Percentiles rank a stretch among this genome's conserved stretches.
These are phyloP conservation scores for Phoenicopterus ruber DNA, from an alignment of 2,113 vertebrate species.

Conservation along the genomic window DNA sequence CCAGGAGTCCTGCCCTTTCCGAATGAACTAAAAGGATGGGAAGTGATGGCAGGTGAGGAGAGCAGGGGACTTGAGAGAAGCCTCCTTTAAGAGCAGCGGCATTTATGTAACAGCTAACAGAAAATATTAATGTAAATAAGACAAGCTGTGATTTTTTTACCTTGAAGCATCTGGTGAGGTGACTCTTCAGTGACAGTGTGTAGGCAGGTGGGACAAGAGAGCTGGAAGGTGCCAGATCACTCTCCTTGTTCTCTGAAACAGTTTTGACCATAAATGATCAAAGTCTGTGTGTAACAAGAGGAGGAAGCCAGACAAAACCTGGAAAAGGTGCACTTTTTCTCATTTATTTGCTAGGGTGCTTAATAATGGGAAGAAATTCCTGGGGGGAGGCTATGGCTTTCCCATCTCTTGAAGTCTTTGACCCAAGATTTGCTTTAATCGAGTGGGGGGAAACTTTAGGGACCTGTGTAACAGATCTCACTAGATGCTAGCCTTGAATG, in stretches of 20 bases:
- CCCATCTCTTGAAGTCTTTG: neutral
- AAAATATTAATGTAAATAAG: neutral
- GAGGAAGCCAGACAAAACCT: neutral
- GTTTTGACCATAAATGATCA: neutral
- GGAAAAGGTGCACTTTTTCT: neutral
- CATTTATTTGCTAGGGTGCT: neutral
- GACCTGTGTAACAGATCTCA: neutral
- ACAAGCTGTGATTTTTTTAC: constrained; percentile 10
- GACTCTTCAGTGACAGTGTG: neutral
- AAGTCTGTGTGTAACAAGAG: neutral
- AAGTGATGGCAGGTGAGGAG: neutral
- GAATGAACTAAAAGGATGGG: neutral
- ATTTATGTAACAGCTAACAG: neutral
- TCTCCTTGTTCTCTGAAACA: neutral
- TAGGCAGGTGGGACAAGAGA: neutral
- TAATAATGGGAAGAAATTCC: neutral
- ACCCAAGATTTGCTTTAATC: neutral
- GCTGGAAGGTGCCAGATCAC: neutral
- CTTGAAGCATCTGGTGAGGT: constrained; percentile 14
- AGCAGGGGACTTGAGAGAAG: neutral
- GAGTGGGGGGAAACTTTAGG: neutral
- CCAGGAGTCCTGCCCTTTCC: neutral
- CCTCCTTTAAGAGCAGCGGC: neutral
- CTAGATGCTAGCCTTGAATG: neutral
- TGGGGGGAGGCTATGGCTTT: neutral